phyloP scores from a whole-genome alignment of 2,888 invertebrate genomes.

The Spialia ferax region DNA sequence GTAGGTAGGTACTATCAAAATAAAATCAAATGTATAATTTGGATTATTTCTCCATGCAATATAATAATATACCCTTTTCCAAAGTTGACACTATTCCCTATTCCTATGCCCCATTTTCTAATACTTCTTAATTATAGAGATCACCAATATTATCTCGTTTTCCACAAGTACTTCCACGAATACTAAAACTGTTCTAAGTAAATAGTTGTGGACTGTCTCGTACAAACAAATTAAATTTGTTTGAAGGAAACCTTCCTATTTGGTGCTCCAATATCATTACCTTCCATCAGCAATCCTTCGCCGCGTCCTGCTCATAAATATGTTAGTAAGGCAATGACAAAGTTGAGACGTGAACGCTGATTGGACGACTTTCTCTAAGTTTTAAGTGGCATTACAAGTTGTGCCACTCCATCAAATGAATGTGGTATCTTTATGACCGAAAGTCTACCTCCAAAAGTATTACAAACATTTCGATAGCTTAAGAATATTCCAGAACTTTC shows the following conservation, averaged over 20 bases:
- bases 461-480: background rate
- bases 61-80: no score
- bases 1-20: no score
- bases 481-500: background rate
- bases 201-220: no score
- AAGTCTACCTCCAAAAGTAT: background rate
- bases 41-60: no score
- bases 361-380: constrained; percentile 24
- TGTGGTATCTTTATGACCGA: background rate
- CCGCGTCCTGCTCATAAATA: constrained; percentile 10
- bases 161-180: no score
- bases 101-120: no score
- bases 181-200: no score
- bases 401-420: constrained; percentile 17
- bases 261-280: background rate
- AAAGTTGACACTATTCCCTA: no score
- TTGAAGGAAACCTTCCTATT: background rate
- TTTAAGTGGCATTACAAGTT: constrained; percentile 8
- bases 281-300: background rate
- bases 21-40: no score
- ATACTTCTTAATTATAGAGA: no score
- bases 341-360: constrained; percentile 15
- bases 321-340: constrained; percentile 7
- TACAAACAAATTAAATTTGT: background rate
- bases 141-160: no score